Percentiles rank a stretch among this genome's conserved stretches.
Evolutionary conservation across 2,797 vertebrate genomes (phyloP).

Genomic region (Syngnathus acus): DNA sequence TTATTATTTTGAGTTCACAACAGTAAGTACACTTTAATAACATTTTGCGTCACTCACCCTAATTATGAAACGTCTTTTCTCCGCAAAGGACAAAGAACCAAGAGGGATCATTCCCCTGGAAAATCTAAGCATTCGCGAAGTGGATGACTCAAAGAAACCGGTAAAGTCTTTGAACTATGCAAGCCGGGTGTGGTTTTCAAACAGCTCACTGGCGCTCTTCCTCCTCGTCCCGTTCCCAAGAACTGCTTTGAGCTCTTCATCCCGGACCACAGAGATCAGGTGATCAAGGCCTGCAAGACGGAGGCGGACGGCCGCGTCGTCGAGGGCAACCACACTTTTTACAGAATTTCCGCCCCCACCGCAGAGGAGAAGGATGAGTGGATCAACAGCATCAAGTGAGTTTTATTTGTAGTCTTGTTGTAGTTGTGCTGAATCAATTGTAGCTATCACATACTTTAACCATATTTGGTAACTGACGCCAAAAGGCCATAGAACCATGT

Average conservation of each 20-base stretch:
- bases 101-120: conserved; percentile 96
- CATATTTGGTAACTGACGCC: neutral
- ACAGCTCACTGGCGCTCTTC: neutral
- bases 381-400: conserved; percentile 96
- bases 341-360: conserved; percentile 91
- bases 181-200: neutral
- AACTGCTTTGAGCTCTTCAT: conserved; percentile 99
- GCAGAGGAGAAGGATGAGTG: conserved; percentile 93
- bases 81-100: conserved; percentile 87
- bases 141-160: conserved; percentile 94
- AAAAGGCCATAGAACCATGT: neutral
- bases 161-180: conserved; percentile 53
- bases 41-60: neutral
- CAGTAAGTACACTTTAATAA: conserved; percentile 66
- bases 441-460: too few species aligned
- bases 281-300: conserved; percentile 98
- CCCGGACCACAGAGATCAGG: conserved; percentile 93
- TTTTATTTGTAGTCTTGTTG: neutral
- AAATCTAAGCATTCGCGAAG: conserved; percentile 92
- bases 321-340: conserved; percentile 95
- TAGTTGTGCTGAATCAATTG: too few species aligned
- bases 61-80: neutral
- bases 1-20: conserved; percentile 98
- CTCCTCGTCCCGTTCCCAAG: conserved; percentile 51
- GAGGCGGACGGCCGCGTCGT: conserved; percentile 94